phyloP scores from a whole-genome alignment of 2,797 vertebrate genomes.

The Cynodonichthys magdalenae region DNA sequence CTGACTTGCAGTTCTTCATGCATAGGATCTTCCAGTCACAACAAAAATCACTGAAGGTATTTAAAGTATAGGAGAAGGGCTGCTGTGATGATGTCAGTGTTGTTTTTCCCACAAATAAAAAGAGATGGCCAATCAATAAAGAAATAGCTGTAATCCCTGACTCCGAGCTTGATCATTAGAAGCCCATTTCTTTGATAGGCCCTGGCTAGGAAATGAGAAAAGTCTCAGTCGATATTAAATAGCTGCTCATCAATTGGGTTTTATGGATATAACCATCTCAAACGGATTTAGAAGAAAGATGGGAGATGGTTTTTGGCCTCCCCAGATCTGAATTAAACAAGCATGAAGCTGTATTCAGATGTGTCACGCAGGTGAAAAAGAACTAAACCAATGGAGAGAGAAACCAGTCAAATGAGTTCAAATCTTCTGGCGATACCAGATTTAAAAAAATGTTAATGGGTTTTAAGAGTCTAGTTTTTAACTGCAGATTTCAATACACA shows the following conservation, averaged over 20 bases:
- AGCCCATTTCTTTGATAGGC: constrained; percentile 47
- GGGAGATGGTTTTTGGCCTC: constrained; percentile 24
- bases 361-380: constrained; percentile 11
- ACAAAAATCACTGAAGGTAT: constrained; percentile 51
- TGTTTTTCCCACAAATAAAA: constrained; percentile 63
- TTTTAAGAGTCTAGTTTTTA: constrained; percentile 11
- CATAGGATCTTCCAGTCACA: constrained; percentile 38
- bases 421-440: background rate
- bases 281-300: constrained; percentile 48
- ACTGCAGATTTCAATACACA: background rate
- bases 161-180: constrained; percentile 45
- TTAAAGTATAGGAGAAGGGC: constrained; percentile 36
- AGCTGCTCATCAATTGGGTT: constrained; percentile 50
- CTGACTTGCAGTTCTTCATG: constrained; percentile 43
- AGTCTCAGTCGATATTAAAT: constrained; percentile 65
- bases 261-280: constrained; percentile 44
- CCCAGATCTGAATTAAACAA: constrained; percentile 43
- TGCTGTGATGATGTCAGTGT: constrained; percentile 33
- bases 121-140: constrained; percentile 69
- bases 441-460: background rate
- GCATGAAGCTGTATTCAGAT: constrained; percentile 43
- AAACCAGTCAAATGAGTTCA: constrained; percentile 4
- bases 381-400: constrained; percentile 1
- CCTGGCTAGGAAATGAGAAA: constrained; percentile 68
- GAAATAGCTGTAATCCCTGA: constrained; percentile 65